phyloP scores from a whole-genome alignment of 2,888 invertebrate species.

The Argyra leucocephala region DNA sequence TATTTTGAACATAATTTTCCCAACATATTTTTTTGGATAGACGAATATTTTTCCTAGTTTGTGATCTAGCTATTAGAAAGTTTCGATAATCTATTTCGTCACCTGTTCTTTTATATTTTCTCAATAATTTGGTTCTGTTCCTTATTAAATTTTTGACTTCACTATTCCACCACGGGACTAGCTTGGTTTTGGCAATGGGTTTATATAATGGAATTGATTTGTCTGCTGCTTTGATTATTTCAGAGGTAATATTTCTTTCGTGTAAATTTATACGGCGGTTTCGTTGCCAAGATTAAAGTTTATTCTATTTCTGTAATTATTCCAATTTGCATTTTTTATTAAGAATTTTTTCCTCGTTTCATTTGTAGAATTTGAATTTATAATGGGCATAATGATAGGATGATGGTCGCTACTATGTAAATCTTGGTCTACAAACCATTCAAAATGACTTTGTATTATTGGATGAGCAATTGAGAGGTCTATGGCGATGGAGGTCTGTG shows the following conservation, averaged over 20 bases:
- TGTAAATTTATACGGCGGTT: neutral
- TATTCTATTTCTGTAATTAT: neutral
- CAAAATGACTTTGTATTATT: conserved; percentile 2
- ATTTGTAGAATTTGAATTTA: neutral
- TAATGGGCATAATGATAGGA: conserved; percentile 9
- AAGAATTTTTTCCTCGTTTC: neutral
- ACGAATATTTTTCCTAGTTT: too few species aligned
- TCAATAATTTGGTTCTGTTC: neutral
- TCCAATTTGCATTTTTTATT: conserved; percentile 1
- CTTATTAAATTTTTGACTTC: too few species aligned
- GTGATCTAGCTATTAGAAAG: too few species aligned
- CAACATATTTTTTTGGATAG: too few species aligned
- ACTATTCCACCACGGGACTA: too few species aligned
- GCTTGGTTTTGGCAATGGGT: too few species aligned
- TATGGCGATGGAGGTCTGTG: conserved; percentile 10
- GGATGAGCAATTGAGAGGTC: conserved; percentile 11
- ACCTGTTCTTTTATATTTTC: neutral
- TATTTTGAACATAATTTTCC: too few species aligned
- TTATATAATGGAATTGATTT: too few species aligned
- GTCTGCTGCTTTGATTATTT: too few species aligned
- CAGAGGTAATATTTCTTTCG: neutral
- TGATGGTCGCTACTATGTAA: conserved; percentile 15
- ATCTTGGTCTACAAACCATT: conserved; percentile 13
- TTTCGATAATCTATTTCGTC: too few species aligned
- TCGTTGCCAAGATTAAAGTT: neutral